Conservation (phyloP, 2,797 vertebrate species). For the Spondyliosoma cantharus region DNA sequence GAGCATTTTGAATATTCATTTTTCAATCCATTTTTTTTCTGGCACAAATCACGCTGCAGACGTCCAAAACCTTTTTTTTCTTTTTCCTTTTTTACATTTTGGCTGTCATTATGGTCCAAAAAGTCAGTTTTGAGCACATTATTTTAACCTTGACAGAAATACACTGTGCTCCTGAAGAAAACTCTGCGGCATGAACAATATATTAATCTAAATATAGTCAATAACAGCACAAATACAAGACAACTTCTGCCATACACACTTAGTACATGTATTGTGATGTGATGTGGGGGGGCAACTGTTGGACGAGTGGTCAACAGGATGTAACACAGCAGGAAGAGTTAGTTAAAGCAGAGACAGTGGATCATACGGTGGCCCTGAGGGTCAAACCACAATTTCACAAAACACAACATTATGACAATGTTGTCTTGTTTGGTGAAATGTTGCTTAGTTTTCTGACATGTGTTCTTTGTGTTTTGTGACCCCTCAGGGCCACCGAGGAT, state of each 20-base stretch:
- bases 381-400: too few relatives aligned
- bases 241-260: neutral
- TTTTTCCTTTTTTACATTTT: neutral
- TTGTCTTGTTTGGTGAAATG: too few relatives aligned
- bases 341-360: too few relatives aligned
- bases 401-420: too few relatives aligned
- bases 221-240: neutral
- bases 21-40: neutral
- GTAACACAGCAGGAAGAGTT: neutral
- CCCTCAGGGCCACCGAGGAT: too few relatives aligned
- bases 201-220: neutral
- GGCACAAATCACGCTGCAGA: neutral
- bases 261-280: neutral
- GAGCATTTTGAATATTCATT: slow-evolving; percentile 16
- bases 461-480: too few relatives aligned
- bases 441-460: too few relatives aligned
- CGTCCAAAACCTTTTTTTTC: neutral
- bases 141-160: too few relatives aligned
- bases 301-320: neutral
- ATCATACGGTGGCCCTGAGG: too few relatives aligned
- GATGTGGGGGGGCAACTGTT: neutral
- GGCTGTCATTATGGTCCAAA: neutral
- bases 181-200: neutral
- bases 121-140: neutral
- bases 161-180: neutral